Conservation (phyloP, 2,888 invertebrate genomes). For the Ophioninae sp. region DNA sequence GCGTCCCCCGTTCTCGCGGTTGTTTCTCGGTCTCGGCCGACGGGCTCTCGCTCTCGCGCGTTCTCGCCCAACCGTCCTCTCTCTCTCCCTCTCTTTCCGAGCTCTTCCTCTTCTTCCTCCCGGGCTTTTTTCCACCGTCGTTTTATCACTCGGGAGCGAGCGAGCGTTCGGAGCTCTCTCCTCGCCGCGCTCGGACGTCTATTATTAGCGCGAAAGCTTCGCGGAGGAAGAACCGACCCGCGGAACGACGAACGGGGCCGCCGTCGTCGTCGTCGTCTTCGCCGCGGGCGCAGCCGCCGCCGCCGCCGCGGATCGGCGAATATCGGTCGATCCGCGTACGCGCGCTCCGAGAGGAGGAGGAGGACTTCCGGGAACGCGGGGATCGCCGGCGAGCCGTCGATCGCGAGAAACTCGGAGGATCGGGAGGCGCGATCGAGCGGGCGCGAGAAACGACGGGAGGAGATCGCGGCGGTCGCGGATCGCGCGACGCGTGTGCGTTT, state of each 20-base stretch:
- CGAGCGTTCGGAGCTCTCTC: constrained; percentile 64
- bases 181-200: constrained; percentile 60
- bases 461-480: constrained; percentile 1
- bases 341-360: too few species aligned
- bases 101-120: constrained; percentile 13
- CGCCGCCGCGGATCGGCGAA: too few species aligned
- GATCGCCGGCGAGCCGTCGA: too few species aligned
- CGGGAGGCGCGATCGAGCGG: too few species aligned
- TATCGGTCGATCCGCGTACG: too few species aligned
- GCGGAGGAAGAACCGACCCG: constrained; percentile 63
- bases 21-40: constrained; percentile 37
- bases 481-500: constrained; percentile 12
- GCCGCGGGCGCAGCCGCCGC: too few species aligned
- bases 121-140: constrained; percentile 9
- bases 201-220: constrained; percentile 70
- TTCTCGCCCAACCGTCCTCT: constrained; percentile 12
- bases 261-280: too few species aligned
- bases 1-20: constrained; percentile 43
- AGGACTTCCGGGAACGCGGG: too few species aligned
- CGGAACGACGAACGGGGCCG: not conserved
- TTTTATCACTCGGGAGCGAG: constrained; percentile 57
- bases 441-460: too few species aligned
- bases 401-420: too few species aligned
- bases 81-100: constrained; percentile 24
- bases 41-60: constrained; percentile 21